Evolutionary conservation across 2,113 vertebrate genomes (phyloP), one percentile per base, ranked within the genome.

Genomic region (Leptocoma aspasia): DNA sequence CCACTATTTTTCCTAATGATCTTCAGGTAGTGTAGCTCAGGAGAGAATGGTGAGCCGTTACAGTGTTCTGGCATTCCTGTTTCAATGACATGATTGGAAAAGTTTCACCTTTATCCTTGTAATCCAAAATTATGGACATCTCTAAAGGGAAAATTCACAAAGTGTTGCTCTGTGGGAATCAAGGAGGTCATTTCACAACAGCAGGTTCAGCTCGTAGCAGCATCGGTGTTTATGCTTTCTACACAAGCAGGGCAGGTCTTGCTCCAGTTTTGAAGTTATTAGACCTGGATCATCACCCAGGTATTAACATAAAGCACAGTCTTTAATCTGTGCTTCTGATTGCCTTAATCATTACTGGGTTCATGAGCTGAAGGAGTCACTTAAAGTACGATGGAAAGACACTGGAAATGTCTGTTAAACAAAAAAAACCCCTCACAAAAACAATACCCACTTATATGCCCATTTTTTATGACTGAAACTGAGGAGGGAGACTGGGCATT

Each of bases 151-250:
- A 52, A 65, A 41, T 42, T 21, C 15, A 11, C 0, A 0, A 18
- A 0, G 0, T 18, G 35, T 54, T 70, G 28, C 33, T 64, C 12
- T 56, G 19, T 68, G 53, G 68, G 17, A 92, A 60, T 77, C 22
- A 33, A 89, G 44, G 20, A 3, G 1, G 11, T 23, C 15, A 16
- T 63, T 85, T 84, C 75, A 68, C 20, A 44, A 21, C 12, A 23
- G 27, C 66, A 23, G 13, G 33, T 79, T 91, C 41, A 83, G 54
- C 63, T 89, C 6, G 0, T 12, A 41, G 81, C 27, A 77, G 37
- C 3, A 1, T 41, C 0, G 0, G 12, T 57, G 13, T 28, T 16
- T 42, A 30, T 52, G 45, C n/a, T 83, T 83, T 80, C 56, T 37
- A 22, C 21, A 26, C 27, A 54, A 66, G 23, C 57, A 86, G 49